Evolutionary conservation across 2,888 invertebrate genomes (phyloP).

Genomic region (Podotricha telesiphe): DNA sequence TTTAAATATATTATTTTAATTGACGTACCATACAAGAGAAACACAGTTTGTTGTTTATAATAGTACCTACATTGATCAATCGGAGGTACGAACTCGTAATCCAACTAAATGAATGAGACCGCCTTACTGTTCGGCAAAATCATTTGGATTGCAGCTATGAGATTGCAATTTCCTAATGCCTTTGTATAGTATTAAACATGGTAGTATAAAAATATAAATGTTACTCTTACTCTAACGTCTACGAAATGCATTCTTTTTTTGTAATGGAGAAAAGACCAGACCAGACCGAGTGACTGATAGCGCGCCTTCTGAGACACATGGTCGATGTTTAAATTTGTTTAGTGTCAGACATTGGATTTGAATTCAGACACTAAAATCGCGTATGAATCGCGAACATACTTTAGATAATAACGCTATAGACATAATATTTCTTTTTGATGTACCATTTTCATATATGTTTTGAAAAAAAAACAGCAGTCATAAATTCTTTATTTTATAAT

Average conservation of each 20-base stretch:
- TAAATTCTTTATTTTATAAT: neutral
- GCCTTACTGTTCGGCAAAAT: conserved; percentile 4
- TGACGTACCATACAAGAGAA: no score
- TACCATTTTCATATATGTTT: neutral
- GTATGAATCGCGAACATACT: neutral
- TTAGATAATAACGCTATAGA: neutral
- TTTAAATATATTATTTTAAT: no score
- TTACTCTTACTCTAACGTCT: neutral
- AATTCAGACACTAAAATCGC: neutral
- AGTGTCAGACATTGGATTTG: neutral
- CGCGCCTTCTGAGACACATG: neutral
- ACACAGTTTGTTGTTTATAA: neutral
- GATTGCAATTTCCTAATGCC: conserved; percentile 11
- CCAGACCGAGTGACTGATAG: neutral
- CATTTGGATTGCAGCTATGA: conserved; percentile 17
- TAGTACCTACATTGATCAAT: conserved; percentile 17
- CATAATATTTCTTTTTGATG: neutral
- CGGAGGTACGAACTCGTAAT: conserved; percentile 12
- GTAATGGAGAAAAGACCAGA: neutral
- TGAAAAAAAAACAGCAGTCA: neutral
- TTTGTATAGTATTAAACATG: neutral
- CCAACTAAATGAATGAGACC: conserved; percentile 21
- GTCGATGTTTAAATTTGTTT: neutral
- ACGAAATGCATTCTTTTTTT: neutral
- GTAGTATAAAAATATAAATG: neutral